Conservation (phyloP, 2,888 invertebrate species). For the Cryptops parisi region DNA sequence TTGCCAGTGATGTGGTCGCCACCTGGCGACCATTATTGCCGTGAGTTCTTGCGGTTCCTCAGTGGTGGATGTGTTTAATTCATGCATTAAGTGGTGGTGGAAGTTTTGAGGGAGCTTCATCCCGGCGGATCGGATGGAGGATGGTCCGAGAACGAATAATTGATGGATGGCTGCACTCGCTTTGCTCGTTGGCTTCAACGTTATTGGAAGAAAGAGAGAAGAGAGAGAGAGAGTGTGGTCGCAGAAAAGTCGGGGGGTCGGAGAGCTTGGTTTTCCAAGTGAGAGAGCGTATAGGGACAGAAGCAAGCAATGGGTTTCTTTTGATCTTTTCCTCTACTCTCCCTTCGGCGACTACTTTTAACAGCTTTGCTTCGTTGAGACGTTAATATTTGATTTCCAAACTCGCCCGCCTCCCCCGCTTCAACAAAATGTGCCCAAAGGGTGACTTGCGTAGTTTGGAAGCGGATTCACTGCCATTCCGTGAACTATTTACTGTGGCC, state of each 20-base stretch:
- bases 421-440: too few species aligned
- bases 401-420: not conserved
- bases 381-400: not conserved
- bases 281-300: not conserved
- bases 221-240: not conserved
- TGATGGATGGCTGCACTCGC: not conserved
- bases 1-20: too few species aligned
- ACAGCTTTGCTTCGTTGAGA: not conserved
- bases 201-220: too few species aligned
- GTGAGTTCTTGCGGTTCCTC: not conserved
- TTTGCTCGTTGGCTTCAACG: too few species aligned
- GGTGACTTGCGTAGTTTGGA: too few species aligned
- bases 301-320: not conserved
- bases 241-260: not conserved
- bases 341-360: not conserved
- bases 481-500: too few species aligned
- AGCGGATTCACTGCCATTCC: too few species aligned
- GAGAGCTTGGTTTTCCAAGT: not conserved
- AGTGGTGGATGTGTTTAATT: not conserved
- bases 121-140: not conserved
- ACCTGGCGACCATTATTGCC: not conserved
- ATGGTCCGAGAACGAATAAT: not conserved
- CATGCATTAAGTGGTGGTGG: not conserved
- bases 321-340: too few species aligned
- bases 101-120: not conserved